A percentile compares a stretch with the other conserved stretches of the same genome.
Evolutionary conservation across 2,113 vertebrate species (phyloP).

Genomic region (Chaetorhynchus papuensis): DNA sequence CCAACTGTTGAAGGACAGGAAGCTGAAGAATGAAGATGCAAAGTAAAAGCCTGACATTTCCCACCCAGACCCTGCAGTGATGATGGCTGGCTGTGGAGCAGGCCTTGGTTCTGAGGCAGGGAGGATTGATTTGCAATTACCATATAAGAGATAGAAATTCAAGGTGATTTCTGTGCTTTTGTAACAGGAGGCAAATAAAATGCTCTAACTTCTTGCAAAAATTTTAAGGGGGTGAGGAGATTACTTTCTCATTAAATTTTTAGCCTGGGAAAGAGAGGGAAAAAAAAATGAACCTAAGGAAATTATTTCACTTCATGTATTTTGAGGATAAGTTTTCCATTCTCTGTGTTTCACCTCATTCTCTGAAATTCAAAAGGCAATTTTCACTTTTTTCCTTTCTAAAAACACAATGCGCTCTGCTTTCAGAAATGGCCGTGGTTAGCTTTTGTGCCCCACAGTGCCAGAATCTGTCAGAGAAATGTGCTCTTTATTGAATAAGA

Average conservation of each 20-base stretch:
- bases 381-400: neutral
- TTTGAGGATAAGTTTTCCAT: neutral
- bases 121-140: neutral
- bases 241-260: neutral
- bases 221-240: accelerated
- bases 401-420: neutral
- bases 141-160: neutral
- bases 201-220: neutral
- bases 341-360: neutral
- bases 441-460: neutral
- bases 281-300: neutral
- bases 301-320: neutral
- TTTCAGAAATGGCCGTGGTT: neutral
- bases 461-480: neutral
- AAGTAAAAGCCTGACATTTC: neutral
- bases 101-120: neutral
- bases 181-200: neutral
- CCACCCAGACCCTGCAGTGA: neutral
- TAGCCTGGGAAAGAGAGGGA: neutral
- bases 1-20: neutral
- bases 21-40: neutral
- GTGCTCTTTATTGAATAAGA: neutral
- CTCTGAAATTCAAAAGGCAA: neutral
- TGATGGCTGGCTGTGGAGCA: neutral
- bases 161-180: neutral